Conservation (phyloP, 2,797 vertebrate species). For the Erethizon dorsatum region DNA sequence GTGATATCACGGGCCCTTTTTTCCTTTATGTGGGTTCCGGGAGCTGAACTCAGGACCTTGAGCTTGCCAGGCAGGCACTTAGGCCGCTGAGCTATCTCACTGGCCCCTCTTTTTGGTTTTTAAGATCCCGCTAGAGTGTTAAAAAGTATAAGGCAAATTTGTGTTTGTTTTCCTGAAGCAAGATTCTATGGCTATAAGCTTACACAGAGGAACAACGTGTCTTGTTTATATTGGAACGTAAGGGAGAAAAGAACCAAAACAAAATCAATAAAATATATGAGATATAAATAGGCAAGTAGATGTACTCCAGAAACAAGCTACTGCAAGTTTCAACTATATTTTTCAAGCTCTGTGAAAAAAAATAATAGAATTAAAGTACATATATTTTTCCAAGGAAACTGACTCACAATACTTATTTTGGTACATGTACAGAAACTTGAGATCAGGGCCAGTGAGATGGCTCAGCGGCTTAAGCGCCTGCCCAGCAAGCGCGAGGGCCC, state of each 20-base stretch:
- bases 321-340: background rate
- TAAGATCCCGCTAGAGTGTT: background rate
- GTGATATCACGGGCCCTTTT: too few relatives aligned
- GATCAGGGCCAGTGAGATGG: too few relatives aligned
- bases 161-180: background rate
- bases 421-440: background rate
- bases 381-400: background rate
- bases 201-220: background rate
- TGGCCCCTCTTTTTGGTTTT: background rate
- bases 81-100: too few relatives aligned
- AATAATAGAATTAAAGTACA: background rate
- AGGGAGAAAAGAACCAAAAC: background rate
- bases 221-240: background rate
- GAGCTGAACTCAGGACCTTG: too few relatives aligned
- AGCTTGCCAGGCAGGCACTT: too few relatives aligned
- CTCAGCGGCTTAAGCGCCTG: too few relatives aligned
- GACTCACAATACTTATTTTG: background rate
- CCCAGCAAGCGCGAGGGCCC: too few relatives aligned
- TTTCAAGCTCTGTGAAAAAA: slow-evolving; percentile 25
- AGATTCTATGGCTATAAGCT: background rate
- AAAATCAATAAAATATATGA: background rate
- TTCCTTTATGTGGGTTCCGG: too few relatives aligned
- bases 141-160: background rate
- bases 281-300: slow-evolving; percentile 37
- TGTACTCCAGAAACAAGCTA: background rate